Conservation (phyloP, 2,888 invertebrate genomes). For the Melanotus villosus region DNA sequence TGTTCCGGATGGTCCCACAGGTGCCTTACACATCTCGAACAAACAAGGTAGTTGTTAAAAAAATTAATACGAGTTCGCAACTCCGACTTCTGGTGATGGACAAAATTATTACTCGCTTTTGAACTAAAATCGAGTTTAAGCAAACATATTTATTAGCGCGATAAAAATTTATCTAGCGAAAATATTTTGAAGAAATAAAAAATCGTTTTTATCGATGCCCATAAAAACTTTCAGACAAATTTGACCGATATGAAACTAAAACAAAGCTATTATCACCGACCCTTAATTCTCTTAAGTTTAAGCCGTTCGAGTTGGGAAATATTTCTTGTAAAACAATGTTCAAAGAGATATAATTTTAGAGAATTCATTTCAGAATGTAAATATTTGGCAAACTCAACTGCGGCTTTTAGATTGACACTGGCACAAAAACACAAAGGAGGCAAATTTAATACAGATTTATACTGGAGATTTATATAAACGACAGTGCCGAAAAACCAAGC, state of each 20-base stretch:
- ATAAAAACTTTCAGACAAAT: slow-evolving; percentile 9
- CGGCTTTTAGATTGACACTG: too few species aligned
- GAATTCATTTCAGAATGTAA: too few species aligned
- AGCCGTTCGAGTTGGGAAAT: background rate
- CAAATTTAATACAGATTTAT: too few species aligned
- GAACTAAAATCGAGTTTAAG: background rate
- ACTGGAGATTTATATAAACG: too few species aligned
- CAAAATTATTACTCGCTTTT: slow-evolving; percentile 2
- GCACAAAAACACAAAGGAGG: too few species aligned
- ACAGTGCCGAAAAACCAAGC: too few species aligned
- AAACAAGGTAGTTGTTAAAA: slow-evolving; percentile 26
- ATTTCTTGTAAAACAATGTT: background rate
- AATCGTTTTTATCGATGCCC: background rate
- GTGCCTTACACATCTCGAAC: slow-evolving; percentile 23
- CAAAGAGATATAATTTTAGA: too few species aligned
- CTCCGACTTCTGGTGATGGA: background rate
- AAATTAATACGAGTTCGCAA: slow-evolving; percentile 18
- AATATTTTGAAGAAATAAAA: background rate
- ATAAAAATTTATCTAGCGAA: background rate
- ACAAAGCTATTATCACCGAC: slow-evolving; percentile 1
- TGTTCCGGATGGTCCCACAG: slow-evolving; percentile 33
- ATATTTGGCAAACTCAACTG: too few species aligned
- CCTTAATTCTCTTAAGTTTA: background rate
- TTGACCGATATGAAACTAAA: slow-evolving; percentile 2
- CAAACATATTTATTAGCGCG: slow-evolving; percentile 4